Conservation (phyloP, 2,888 invertebrate species). For the Capitulum mitella region DNA sequence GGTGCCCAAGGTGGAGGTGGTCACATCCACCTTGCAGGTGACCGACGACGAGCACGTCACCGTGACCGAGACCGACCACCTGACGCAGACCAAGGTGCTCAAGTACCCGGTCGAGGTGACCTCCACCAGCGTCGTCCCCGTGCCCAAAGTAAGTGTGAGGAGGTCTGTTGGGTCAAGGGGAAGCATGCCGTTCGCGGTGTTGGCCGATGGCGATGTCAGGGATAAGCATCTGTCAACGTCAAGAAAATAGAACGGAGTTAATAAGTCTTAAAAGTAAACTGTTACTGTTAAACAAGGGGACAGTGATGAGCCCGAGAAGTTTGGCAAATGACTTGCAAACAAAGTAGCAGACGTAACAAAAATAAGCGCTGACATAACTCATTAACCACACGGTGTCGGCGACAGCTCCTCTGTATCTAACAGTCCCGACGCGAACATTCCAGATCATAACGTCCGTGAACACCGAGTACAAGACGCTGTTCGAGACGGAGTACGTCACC, state of each 20-base stretch:
- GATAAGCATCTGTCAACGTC: not conserved
- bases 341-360: too few relatives aligned
- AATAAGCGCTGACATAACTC: too few relatives aligned
- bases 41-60: constrained; percentile 17
- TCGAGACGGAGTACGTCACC: not conserved
- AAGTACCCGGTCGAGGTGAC: constrained; percentile 5
- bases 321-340: not conserved
- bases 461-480: constrained; percentile 1
- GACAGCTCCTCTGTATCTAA: too few relatives aligned
- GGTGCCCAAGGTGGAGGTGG: not conserved
- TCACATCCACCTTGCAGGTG: not conserved
- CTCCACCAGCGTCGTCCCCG: not conserved
- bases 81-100: not conserved
- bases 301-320: too few relatives aligned
- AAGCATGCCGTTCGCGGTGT: not conserved
- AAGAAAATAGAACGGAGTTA: not conserved
- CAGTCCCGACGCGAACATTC: too few relatives aligned
- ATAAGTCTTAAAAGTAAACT: not conserved
- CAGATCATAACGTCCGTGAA: not conserved
- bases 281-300: not conserved
- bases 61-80: constrained; percentile 17
- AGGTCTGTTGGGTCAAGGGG: too few relatives aligned
- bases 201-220: not conserved
- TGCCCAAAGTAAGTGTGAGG: not conserved
- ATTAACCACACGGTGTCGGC: too few relatives aligned